Conservation (phyloP, 2,888 invertebrate genomes). For the Anthoptus insignis region DNA sequence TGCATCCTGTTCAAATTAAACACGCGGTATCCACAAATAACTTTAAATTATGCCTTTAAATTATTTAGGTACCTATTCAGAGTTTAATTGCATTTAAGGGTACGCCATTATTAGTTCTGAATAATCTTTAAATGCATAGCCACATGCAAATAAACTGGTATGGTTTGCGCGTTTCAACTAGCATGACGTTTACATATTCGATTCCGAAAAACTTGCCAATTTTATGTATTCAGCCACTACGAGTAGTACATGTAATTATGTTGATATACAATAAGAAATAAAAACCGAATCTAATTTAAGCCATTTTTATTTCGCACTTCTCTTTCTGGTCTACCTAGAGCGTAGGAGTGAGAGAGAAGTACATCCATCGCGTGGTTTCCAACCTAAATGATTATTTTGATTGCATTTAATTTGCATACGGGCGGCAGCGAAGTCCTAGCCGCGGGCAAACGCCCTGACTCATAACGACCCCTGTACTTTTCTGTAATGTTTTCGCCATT, state of each 20-base stretch:
- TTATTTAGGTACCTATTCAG: too few species aligned
- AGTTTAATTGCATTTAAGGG: constrained; percentile 3
- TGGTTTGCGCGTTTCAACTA: constrained; percentile 54
- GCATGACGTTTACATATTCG: constrained; percentile 64
- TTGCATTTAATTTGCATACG: constrained; percentile 86
- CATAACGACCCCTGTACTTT: constrained; percentile 84
- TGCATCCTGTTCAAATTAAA: not conserved
- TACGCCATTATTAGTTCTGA: constrained; percentile 3
- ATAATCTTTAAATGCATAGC: constrained; percentile 7
- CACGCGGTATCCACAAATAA: not conserved
- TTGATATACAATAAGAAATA: constrained; percentile 74
- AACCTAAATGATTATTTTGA: constrained; percentile 85
- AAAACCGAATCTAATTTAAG: constrained; percentile 74
- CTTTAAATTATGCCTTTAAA: not conserved
- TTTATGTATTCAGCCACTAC: constrained; percentile 76
- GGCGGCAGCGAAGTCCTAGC: constrained; percentile 61
- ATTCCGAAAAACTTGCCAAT: constrained; percentile 77
- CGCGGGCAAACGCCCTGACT: constrained; percentile 65
- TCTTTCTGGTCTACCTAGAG: constrained; percentile 58
- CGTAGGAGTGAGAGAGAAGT: constrained; percentile 62
- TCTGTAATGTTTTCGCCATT: constrained; percentile 87
- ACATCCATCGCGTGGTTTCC: constrained; percentile 57
- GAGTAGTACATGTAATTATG: constrained; percentile 76
- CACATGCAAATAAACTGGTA: constrained; percentile 3
- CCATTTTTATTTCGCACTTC: constrained; percentile 70